Base-by-base conservation (phyloP, 2,797 vertebrate species). In the Enteromius argenteus region DNA sequence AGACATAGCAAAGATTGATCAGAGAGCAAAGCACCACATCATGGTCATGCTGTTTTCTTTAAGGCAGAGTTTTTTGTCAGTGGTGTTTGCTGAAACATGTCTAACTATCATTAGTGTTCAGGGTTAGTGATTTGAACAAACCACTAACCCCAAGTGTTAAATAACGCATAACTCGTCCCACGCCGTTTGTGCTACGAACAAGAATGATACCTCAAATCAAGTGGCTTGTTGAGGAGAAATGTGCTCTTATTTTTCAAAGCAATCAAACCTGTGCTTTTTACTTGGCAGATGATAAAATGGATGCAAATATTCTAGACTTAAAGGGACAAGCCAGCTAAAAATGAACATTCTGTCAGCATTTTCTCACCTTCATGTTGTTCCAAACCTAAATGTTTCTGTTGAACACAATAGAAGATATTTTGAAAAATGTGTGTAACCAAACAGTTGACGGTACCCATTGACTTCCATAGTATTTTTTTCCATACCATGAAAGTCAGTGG, bases 1-100 rank as follows among this genome's bases (percentile, higher is more conserved):
- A 89, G 86, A 79, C n/a, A 58, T 75, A 49, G 80, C 53, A 89
- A 88, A 89, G 72, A 72, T 56, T 64, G 68, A 69, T 56, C 44
- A 64, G 62, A 58, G 17, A 39, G 19, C 17, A 35, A 17, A 67
- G 49, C 44, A 15, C 27, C 60, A 46, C 7, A 1, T 10, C 37
- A 42, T 15, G 27, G 62, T 62, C 17, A 10, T 73, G 14, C 14
- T 27, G 69, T 13, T 23, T 51, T 74, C 80, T 49, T 67, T n/a
- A 39, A 64, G 11, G 27, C 3, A 73, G 64, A 7, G 42, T 39
- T 64, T 42, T 30, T 46, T 30, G 19, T 19, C 9, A 69, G n/a
- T 14, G 35, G 49, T n/a, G 10, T 53, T 80, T 56, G 30, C 30
- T 68, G 35, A 67, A 56, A 27, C 37, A 81, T 30, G 51, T 5